Evolutionary conservation across 2,113 vertebrate species (phyloP).

Genomic region (Channa maculata): DNA sequence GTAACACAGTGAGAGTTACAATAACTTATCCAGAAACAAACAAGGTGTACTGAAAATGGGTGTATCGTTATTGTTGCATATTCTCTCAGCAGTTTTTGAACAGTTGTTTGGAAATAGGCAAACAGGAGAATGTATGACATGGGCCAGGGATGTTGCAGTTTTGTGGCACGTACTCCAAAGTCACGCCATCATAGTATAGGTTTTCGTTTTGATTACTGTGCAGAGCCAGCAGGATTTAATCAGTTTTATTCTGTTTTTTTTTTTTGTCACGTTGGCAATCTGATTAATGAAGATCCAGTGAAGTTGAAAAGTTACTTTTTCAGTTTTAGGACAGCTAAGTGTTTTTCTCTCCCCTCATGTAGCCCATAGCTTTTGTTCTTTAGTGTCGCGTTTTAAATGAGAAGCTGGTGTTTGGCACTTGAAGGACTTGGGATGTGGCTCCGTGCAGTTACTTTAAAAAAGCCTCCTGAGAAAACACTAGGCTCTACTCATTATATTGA

Average conservation of each 20-base stretch:
- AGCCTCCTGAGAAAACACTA: constrained; percentile 23
- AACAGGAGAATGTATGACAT: too few relatives aligned
- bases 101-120: too few relatives aligned
- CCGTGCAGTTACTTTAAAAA: constrained; percentile 16
- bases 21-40: too few relatives aligned
- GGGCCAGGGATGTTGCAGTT: too few relatives aligned
- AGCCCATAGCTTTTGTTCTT: not conserved
- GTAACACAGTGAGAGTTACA: too few relatives aligned
- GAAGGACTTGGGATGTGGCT: constrained; percentile 18
- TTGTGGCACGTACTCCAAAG: not conserved
- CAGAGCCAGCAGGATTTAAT: not conserved
- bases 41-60: too few relatives aligned
- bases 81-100: too few relatives aligned
- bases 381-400: constrained; percentile 15
- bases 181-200: not conserved
- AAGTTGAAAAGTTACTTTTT: not conserved
- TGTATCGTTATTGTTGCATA: too few relatives aligned
- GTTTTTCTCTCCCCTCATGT: not conserved
- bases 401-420: constrained; percentile 19
- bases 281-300: not conserved
- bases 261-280: not conserved
- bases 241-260: not conserved
- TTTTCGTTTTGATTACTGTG: not conserved
- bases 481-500: constrained; percentile 34
- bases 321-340: not conserved